These are phyloP conservation scores for fruit fly (Drosophila melanogaster) DNA, from an alignment of 1,140 invertebrate genomes.

Conservation along the genomic window Release_6_plus_ISO1_MT NT_033777.3:26758001-26758500, in stretches of 20 bases:
- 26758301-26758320: constrained; percentile 48
- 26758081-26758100: neutral
- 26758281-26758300: neutral
- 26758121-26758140: constrained; percentile 69
- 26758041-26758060: constrained; percentile 9
- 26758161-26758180: constrained; percentile 63
- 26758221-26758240: constrained; percentile 60
- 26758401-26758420: constrained; percentile 51
- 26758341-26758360: constrained; percentile 61
- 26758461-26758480: constrained; percentile 28
- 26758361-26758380: constrained; percentile 18
- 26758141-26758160: constrained; percentile 70
- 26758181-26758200: constrained; percentile 65
- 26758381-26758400: neutral
- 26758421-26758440: constrained; percentile 74
- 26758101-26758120: constrained; percentile 62
- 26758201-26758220: constrained; percentile 57
- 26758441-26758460: constrained; percentile 63
- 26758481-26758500: constrained; percentile 26
- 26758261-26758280: constrained; percentile 54
- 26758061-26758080: neutral
- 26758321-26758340: constrained; percentile 79
- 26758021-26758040: constrained; percentile 9
- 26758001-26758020: constrained; percentile 10
- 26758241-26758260: constrained; percentile 49